A percentile compares a stretch with the other conserved stretches of the same genome.
Evolutionary conservation across 2,888 invertebrate species (phyloP).

Genomic region (Biston stratarius): DNA sequence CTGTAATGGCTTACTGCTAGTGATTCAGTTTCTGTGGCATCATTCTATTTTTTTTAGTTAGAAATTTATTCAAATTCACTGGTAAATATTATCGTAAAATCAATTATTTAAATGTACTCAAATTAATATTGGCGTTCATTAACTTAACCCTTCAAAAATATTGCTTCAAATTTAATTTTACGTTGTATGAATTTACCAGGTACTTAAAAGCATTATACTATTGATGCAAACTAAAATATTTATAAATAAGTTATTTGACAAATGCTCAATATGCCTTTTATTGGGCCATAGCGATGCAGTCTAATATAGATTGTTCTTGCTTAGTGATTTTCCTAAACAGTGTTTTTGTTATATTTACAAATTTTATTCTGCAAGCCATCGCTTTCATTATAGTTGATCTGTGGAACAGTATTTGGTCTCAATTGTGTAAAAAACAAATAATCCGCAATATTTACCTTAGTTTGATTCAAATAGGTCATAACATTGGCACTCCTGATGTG

Average conservation of each 20-base stretch:
- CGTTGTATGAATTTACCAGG: background rate
- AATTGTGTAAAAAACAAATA: too few relatives aligned
- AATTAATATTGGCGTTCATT: too few relatives aligned
- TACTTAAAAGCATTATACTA: background rate
- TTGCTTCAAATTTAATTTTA: background rate
- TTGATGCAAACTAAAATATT: too few relatives aligned
- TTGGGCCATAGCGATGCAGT: too few relatives aligned
- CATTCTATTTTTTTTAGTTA: conserved; percentile 2
- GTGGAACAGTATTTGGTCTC: background rate
- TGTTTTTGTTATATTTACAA: background rate
- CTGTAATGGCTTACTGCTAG: conserved; percentile 29
- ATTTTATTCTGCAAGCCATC: background rate
- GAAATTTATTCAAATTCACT: background rate
- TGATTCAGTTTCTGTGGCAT: conserved; percentile 48
- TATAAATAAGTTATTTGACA: too few relatives aligned
- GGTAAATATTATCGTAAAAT: too few relatives aligned
- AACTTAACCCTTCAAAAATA: too few relatives aligned
- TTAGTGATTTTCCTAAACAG: background rate
- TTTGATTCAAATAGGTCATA: conserved; percentile 2
- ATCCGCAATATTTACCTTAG: background rate
- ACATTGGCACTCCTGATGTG: conserved; percentile 2
- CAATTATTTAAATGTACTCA: too few relatives aligned
- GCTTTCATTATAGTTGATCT: background rate
- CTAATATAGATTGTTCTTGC: background rate
- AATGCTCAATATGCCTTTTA: too few relatives aligned